These are phyloP conservation scores for Acropora tenuis DNA, from an alignment of 64 coral and sea anemone genomes.

Conservation along the genomic window DNA sequence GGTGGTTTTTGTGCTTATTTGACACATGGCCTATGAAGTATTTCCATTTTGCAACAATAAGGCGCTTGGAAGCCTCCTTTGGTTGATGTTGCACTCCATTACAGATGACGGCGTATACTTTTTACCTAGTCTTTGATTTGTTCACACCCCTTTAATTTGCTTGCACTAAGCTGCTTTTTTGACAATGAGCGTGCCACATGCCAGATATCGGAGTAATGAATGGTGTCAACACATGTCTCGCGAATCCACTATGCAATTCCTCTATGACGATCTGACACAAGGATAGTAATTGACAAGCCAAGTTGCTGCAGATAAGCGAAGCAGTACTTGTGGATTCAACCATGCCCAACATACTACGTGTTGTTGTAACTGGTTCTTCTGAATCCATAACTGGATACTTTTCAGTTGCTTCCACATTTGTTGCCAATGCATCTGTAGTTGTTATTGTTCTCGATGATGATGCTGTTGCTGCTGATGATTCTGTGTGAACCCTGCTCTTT, in stretches of 20 bases:
- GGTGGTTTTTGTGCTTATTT: neutral
- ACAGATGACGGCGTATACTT: neutral
- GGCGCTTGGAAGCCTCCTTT: neutral
- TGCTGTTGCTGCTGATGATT: neutral
- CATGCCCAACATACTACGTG: neutral
- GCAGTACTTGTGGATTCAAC: neutral
- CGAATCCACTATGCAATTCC: slow-evolving; percentile 34
- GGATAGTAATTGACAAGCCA: slow-evolving; percentile 9
- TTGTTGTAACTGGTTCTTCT: neutral
- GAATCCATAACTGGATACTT: neutral
- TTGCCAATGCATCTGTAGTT: no score
- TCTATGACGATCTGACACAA: slow-evolving; percentile 36
- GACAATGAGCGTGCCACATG: neutral
- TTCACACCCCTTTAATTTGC: neutral
- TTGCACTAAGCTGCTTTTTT: slow-evolving; percentile 12
- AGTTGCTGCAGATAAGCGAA: slow-evolving; percentile 1
- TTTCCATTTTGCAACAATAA: slow-evolving; percentile 27
- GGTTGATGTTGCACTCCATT: slow-evolving; percentile 22
- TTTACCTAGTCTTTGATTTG: slow-evolving; percentile 11
- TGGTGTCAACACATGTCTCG: neutral
- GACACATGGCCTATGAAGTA: neutral
- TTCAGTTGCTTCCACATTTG: neutral
- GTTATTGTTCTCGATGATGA: no score
- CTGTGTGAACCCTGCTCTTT: no score
- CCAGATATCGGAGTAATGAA: slow-evolving; percentile 12